Base-by-base conservation (phyloP, 2,888 invertebrate genomes). In the Temnothorax ravouxi region DNA sequence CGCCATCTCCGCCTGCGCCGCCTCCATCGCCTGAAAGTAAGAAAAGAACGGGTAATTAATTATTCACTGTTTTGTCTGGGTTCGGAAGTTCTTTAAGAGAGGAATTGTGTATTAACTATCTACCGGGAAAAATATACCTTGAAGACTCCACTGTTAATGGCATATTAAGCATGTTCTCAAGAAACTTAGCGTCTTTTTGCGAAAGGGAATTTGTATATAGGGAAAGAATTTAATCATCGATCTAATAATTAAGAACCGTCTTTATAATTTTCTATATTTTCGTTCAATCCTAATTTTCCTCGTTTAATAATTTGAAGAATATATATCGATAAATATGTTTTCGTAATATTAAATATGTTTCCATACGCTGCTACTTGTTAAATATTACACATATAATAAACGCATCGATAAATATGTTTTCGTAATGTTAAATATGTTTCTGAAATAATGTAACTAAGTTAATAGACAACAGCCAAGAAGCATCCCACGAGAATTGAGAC, bases 1-100 rank as follows among this genome's bases (percentile, higher is more conserved):
- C 95, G 88, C 96, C 96, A 95, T 96, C 96, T 84, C 97, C 97
- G 93, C 97, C 97, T 92, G 96, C 96, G 92, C 96, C 96, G 94
- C 97, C 97, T 94, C 96, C 97, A 92, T 94, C 94, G 83, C 94
- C 95, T 95, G 92, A 13, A 92, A 92, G 71, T 77, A 84, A 79
- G 61, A 87, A 83, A 50, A 69, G 84, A 66, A 59, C 67, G 13
- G 41, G 38, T 38, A 18, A 50, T 83, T 83, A 34, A 81, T 59
- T 25, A 54, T n/a, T 56, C n/a, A n/a, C 13, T 34, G 34, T 38
- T 79, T 79, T 79, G 8, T 25, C n/a, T 21, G 15, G 1, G 3
- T 50, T 34, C 13, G 15, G 13, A 47, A 72, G 47, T 61, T 50
- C n/a, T 44, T 29, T 34, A 25, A 38, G 1, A 59, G 2, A 21